Conservation (phyloP, 2,797 vertebrate genomes). For the Tympanoctomys barrerae region DNA sequence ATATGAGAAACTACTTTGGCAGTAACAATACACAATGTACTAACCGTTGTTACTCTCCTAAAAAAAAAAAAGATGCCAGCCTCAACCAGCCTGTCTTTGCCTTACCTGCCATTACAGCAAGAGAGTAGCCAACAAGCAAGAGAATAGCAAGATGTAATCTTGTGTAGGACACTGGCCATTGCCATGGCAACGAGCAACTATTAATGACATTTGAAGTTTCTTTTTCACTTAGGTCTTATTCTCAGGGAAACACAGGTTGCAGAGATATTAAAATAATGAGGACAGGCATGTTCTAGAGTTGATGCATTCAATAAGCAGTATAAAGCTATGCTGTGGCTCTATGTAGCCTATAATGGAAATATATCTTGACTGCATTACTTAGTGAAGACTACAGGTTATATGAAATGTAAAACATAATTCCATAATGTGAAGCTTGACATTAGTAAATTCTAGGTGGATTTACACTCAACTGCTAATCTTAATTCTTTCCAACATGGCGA, state of each 20-base stretch:
- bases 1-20: no score
- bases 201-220: background rate
- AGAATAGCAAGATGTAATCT: background rate
- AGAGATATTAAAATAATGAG: background rate
- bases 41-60: no score
- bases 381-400: slow-evolving; percentile 33
- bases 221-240: background rate
- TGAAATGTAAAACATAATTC: background rate
- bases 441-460: background rate
- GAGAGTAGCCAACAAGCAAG: background rate
- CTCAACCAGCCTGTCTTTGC: background rate
- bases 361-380: background rate
- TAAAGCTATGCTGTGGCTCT: background rate
- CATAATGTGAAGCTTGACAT: background rate
- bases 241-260: background rate
- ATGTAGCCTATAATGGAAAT: background rate
- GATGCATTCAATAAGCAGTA: background rate
- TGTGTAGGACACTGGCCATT: background rate
- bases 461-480: background rate
- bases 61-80: background rate
- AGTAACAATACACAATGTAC: no score
- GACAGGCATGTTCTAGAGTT: background rate
- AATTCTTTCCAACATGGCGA: background rate
- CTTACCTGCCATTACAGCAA: background rate
- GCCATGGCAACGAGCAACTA: background rate